Base-by-base conservation (phyloP, 2,797 vertebrate species). In the Clarias platycephalus region DNA sequence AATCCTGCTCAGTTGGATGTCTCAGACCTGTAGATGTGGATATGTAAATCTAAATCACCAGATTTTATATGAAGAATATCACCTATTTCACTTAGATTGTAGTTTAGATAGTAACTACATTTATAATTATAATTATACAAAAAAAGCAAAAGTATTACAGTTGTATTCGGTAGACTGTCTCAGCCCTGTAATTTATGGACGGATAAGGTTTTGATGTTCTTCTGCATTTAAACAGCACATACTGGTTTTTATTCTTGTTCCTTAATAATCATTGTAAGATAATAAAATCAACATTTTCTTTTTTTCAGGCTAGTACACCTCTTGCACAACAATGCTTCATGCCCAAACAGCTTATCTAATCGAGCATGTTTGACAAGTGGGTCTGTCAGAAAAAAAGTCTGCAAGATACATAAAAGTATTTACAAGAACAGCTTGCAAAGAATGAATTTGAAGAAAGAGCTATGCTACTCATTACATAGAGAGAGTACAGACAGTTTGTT, bases 401-500 rank as follows among this genome's bases (percentile, higher is more conserved):
- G 16, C n/a, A 28, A 80, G 77, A 49, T 49, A 28, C 9, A 40
- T 40, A 26, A 79, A 79, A 1, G 58, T 60, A 44, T 79, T 26
- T n/a, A 63, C 58, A 2, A 24, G 34, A 22, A 60, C 55, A 60
- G 16, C 55, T 31, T 60, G 34, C 1, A 79, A 44, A 80, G 40
- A 80, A 12, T 2, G 44, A 26, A 64, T 49, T 66, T 49, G 9
- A 79, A 63, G 28, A 78, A 77, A 37, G 1, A 34, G 24, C 28
- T 22, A 7, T 49, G 10, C 4, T 71, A 80, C 66, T 57, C 6
- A 16, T 62, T 18, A 63, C 3, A 22, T 20, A 53, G 26, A 72
- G 24, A n/a, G 24, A 80, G 20, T 64, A 57, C 13, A 74, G n/a
- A 83, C 72, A 87, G 85, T 64, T 13, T 63, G 58, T 3, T 18